Percentiles rank a stretch among this genome's conserved stretches.
Evolutionary conservation across 23 tunicate genomes (phyloP).

Genomic region (Oikopleura dioica): DNA sequence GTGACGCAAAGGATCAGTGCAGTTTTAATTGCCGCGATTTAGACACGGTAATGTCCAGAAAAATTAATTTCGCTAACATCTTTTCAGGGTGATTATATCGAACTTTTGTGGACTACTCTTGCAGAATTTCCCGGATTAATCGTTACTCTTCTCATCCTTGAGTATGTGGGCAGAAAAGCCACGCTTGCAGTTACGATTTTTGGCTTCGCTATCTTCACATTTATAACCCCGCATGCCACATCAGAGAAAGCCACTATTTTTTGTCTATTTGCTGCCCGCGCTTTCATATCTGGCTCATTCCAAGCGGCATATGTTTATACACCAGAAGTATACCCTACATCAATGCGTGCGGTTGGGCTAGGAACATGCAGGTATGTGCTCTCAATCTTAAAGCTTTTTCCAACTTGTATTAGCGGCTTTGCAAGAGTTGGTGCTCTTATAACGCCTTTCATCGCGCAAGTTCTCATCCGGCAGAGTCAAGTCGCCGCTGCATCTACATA

Average conservation of each 20-base stretch:
- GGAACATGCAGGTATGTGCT: conserved; percentile 58
- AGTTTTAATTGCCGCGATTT: not conserved
- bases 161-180: conserved; percentile 48
- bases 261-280: conserved; percentile 78
- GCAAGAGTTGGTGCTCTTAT: conserved; percentile 80
- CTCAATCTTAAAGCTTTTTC: too few species aligned
- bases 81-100: conserved; percentile 32
- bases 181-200: conserved; percentile 53
- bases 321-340: conserved; percentile 93
- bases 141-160: conserved; percentile 46
- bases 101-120: conserved; percentile 71
- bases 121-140: conserved; percentile 85
- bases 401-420: conserved; percentile 31
- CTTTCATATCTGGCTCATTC: conserved; percentile 89
- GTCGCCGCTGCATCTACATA: conserved; percentile 44
- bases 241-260: conserved; percentile 43
- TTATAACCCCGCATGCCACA: conserved; percentile 30
- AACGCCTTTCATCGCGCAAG: conserved; percentile 89
- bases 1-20: not conserved
- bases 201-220: conserved; percentile 55
- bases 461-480: conserved; percentile 30
- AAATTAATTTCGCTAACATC: not conserved
- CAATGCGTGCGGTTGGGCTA: conserved; percentile 67
- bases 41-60: not conserved
- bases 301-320: conserved; percentile 98